phyloP scores from a whole-genome alignment of 2,888 invertebrate species.

The Axea sp. region DNA sequence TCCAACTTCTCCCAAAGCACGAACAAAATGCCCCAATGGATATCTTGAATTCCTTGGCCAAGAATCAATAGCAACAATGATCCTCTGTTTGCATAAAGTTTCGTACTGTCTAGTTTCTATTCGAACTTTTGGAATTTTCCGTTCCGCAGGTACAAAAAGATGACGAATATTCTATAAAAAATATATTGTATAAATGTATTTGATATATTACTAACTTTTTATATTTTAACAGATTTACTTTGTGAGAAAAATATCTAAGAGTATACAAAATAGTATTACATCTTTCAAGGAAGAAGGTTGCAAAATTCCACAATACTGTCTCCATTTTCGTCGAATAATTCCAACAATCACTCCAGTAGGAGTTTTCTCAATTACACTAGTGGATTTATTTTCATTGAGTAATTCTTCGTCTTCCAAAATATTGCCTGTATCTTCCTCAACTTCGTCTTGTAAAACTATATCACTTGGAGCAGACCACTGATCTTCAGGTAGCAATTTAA shows the following conservation, averaged over 20 bases:
- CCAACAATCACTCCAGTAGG: conserved; percentile 92
- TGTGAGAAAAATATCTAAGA: no score
- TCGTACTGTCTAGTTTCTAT: conserved; percentile 97
- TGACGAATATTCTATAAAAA: conserved; percentile 82
- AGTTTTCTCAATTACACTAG: conserved; percentile 67
- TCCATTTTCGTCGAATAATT: conserved; percentile 96
- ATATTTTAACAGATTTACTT: no score
- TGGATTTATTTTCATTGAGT: conserved; percentile 68
- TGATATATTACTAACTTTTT: not conserved
- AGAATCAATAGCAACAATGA: conserved; percentile 96
- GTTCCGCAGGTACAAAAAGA: conserved; percentile 96
- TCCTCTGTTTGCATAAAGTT: conserved; percentile 88
- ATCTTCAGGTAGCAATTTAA: conserved; percentile 91
- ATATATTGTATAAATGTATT: conserved; percentile 2
- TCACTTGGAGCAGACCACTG: conserved; percentile 96
- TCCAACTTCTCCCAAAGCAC: conserved; percentile 94
- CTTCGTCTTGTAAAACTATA: conserved; percentile 88
- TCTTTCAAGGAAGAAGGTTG: conserved; percentile 87
- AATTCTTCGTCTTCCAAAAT: conserved; percentile 83
- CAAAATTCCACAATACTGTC: conserved; percentile 98
- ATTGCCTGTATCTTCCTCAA: conserved; percentile 85
- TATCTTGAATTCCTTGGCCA: conserved; percentile 97
- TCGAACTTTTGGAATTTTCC: conserved; percentile 94
- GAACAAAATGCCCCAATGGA: conserved; percentile 97
- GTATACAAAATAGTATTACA: no score